These are phyloP conservation scores for Smittia aterrima DNA, from an alignment of 2,888 invertebrate genomes.

Conservation along the genomic window DNA sequence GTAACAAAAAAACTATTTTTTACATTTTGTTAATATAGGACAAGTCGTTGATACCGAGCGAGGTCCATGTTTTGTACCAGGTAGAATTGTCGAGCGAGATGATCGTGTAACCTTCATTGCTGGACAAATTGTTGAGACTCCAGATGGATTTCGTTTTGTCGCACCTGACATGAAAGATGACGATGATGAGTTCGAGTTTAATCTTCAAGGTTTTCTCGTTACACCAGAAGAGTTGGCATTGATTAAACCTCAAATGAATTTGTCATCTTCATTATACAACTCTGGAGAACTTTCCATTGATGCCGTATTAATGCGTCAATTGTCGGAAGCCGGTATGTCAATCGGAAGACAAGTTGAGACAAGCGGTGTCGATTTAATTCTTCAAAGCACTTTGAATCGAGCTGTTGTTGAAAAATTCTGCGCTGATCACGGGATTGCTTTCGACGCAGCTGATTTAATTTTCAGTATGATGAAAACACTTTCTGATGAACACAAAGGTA, in stretches of 20 bases:
- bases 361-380: slow-evolving; percentile 61
- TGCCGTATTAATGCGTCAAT: slow-evolving; percentile 62
- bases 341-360: slow-evolving; percentile 65
- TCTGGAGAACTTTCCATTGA: slow-evolving; percentile 64
- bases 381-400: slow-evolving; percentile 53
- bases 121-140: slow-evolving; percentile 73
- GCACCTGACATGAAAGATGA: slow-evolving; percentile 68
- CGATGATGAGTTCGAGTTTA: slow-evolving; percentile 64
- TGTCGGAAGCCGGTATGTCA: slow-evolving; percentile 68
- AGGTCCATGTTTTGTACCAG: slow-evolving; percentile 68
- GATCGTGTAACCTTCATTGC: slow-evolving; percentile 69
- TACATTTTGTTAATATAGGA: slow-evolving; percentile 46
- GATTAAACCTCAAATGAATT: slow-evolving; percentile 51
- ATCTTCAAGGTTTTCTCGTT: slow-evolving; percentile 66
- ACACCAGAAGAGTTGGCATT: slow-evolving; percentile 55
- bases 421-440: slow-evolving; percentile 3
- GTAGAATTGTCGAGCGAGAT: slow-evolving; percentile 70
- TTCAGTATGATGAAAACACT: slow-evolving; percentile 38
- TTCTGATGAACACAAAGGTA: slow-evolving; percentile 35
- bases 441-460: slow-evolving; percentile 39
- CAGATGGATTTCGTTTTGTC: slow-evolving; percentile 67
- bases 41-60: slow-evolving; percentile 72
- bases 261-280: slow-evolving; percentile 51
- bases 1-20: too few species aligned
- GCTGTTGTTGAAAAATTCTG: slow-evolving; percentile 43